Base-by-base conservation (phyloP, 2,888 invertebrate genomes). In the Ametastegia equiseti region DNA sequence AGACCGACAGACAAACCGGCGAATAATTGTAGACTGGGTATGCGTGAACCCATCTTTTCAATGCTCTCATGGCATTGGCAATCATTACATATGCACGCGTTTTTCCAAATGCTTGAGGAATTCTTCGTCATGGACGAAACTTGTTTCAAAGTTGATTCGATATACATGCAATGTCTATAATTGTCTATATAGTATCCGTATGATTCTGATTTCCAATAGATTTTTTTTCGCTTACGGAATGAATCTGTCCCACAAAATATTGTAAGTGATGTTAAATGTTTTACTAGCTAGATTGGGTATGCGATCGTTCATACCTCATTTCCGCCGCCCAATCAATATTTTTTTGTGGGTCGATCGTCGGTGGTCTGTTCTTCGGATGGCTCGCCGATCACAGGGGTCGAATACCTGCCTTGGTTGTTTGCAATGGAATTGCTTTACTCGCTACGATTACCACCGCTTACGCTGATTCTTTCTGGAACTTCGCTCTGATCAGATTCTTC, bases 241-340 rank as follows among this genome's bases (percentile, higher is more conserved):
- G 1, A n/a, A 57, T 57, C 23, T 19, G 2, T 36, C 30, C 23
- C 27, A 57, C 19, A 3, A 36, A 30, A 11, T 33, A 9, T n/a
- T 11, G 65, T 33, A n/a, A n/a, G 13, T 47, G 30, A 73, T 47
- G 6, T 50, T 23, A 6, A 47, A 15, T 87, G 86, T 83, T 81
- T 83, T 83, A 88, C 89, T 90, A 93, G 93, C 89, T 92, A 88
- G 92, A 93, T 88, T 94, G 93, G 93, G 94, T 93, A 88, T 94
- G 94, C 89, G 92, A 92, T 67, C 90, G 92, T 63, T 92, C 92
- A 54, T 92, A 92, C 84, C 91, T 93, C 75, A 91, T 92, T 23
- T 92, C 93, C n/a, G 88, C 92, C 54, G 91, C 93, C 13, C 93
- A 93, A 87, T 91, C 93, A 19, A 89, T 93, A 50, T 94, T 93